These are phyloP conservation scores for Triplophysa bombifrons DNA, from an alignment of 2,797 vertebrate species.

Conservation along the genomic window DNA sequence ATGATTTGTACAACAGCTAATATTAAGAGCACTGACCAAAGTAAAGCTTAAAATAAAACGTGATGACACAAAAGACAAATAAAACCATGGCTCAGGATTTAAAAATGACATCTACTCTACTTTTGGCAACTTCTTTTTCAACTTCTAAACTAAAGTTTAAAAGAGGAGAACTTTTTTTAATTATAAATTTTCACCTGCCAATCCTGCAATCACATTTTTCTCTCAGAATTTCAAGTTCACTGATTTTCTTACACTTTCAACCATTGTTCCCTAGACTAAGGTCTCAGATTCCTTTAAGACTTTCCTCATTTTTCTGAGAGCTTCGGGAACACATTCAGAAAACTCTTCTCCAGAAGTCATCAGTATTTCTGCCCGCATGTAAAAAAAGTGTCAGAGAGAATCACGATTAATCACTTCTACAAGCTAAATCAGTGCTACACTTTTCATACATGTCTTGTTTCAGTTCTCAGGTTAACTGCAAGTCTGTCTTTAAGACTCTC, in stretches of 20 bases:
- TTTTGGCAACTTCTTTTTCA: not conserved
- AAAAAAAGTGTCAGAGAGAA: conserved; percentile 15
- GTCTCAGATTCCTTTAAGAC: conserved; percentile 55
- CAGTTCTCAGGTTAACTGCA: conserved; percentile 57
- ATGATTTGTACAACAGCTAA: conserved; percentile 21
- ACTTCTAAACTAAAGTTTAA: not conserved
- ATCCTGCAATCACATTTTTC: conserved; percentile 18
- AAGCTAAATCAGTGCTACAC: conserved; percentile 18
- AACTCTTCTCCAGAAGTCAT: conserved; percentile 44
- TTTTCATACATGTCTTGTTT: conserved; percentile 15
- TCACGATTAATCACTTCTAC: conserved; percentile 21
- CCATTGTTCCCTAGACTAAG: conserved; percentile 51
- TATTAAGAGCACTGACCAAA: not conserved
- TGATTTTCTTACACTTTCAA: conserved; percentile 45
- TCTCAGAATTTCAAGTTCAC: conserved; percentile 51
- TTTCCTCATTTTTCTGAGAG: conserved; percentile 52
- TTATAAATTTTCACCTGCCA: conserved; percentile 5
- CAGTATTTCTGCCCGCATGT: conserved; percentile 14
- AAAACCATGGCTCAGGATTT: conserved; percentile 2
- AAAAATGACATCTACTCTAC: conserved; percentile 7
- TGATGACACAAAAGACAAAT: not conserved
- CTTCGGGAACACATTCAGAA: conserved; percentile 62
- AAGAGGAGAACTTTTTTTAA: conserved; percentile 11
- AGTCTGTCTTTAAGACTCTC: conserved; percentile 50
- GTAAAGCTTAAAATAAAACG: conserved; percentile 17